Base-by-base conservation (phyloP, 2,888 invertebrate species). In the Drosophila prostipennis region DNA sequence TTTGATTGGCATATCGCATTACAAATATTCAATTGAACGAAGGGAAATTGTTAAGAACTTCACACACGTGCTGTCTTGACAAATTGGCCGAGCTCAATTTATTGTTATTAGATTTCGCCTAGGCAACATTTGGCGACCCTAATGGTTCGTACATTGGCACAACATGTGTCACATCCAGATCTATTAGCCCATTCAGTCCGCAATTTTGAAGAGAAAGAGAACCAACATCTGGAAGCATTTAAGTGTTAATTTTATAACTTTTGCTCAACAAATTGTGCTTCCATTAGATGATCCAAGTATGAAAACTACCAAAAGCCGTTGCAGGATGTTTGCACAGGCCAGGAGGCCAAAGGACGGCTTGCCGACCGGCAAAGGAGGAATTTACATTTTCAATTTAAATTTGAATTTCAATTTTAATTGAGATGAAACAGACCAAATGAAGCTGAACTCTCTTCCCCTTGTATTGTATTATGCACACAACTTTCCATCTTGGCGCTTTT, bases 341-440 rank as follows among this genome's bases (percentile, higher is more conserved):
- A 40, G 48, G 8, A 34, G 16, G 34, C 46, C 57, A 77, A 46
- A 48, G 56, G 58, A 64, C 45, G 42, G 8, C n/a, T 34, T 46
- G 36, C 29, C 58, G 5, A 60, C 55, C 37, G 14, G 53, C 32
- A 34, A 14, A 13, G 11, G 23, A 23, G 45, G 45, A 57, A 81
- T 87, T 79, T 87, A 68, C 82, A 79, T 82, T 84, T 82, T 57
- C 85, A 74, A 87, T 87, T 85, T 82, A 77, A 74, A 72, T 64
- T 72, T 56, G 72, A 71, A 63, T 72, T 72, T 71, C 40, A 68
- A 69, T 70, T 70, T 53, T 53, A 70, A 74, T 76, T 74, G 39
- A 37, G 67, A 45, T 65, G 65, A 67, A 54, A 65, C 45, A 65
- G 68, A 67, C 39, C 55, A 61, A 61, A 61, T 61, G 61, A 61